These are phyloP conservation scores for Melinaea menophilus DNA, from an alignment of 2,888 invertebrate species.

Conservation along the genomic window DNA sequence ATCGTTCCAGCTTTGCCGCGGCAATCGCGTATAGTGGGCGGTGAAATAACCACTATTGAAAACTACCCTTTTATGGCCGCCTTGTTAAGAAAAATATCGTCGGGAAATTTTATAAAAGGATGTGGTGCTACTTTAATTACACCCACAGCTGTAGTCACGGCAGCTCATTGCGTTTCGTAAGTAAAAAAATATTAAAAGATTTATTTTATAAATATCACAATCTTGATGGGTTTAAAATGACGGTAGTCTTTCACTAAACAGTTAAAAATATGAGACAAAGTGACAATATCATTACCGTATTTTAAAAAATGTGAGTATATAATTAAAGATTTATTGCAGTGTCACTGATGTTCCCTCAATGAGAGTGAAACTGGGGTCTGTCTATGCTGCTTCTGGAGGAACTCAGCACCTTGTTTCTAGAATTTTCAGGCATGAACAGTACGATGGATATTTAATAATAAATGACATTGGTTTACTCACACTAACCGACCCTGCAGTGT, in stretches of 20 bases:
- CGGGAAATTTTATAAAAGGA: not conserved
- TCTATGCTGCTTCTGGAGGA: not conserved
- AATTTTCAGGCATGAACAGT: not conserved
- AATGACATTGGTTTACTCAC: not conserved
- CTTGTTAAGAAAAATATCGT: conserved; percentile 42
- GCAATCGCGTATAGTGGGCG: conserved; percentile 50
- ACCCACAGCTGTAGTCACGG: conserved; percentile 42
- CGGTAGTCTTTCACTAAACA: not conserved
- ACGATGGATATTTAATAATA: not conserved
- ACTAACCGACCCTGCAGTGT: not conserved
- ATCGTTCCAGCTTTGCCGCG: conserved; percentile 45
- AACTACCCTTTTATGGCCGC: conserved; percentile 54
- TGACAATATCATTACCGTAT: not conserved
- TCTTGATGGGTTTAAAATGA: not conserved
- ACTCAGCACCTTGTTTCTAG: not conserved
- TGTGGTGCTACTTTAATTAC: conserved; percentile 37
- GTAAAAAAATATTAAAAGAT: conserved; percentile 26
- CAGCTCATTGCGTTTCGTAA: conserved; percentile 56
- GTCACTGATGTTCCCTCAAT: not conserved
- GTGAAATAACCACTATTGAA: conserved; percentile 42
- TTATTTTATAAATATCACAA: not conserved
- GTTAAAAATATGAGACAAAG: not conserved
- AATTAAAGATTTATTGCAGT: not conserved
- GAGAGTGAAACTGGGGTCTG: not conserved
- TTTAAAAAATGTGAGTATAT: not conserved